Evolutionary conservation across 2,888 invertebrate species (phyloP).

Genomic region (Leucania comma): DNA sequence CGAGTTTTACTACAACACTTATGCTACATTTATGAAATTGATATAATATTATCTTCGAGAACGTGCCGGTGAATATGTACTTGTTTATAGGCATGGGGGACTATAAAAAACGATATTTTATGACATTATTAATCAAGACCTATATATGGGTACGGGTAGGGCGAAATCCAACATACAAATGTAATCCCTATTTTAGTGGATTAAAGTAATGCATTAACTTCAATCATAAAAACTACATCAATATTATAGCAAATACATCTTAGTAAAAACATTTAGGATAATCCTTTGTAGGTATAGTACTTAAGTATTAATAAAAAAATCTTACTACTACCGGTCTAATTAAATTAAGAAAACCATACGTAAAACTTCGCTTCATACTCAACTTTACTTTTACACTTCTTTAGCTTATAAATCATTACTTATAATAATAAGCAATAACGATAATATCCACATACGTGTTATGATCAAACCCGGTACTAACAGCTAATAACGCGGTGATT

Average conservation of each 20-base stretch:
- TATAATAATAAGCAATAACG: constrained; percentile 1
- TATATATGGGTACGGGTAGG: constrained; percentile 19
- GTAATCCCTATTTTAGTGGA: constrained; percentile 28
- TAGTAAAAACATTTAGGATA: constrained; percentile 21
- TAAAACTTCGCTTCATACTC: neutral
- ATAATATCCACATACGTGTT: constrained; percentile 22
- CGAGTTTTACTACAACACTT: constrained; percentile 63
- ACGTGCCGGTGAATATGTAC: constrained; percentile 59
- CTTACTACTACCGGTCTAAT: neutral
- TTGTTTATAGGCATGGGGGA: constrained; percentile 61
- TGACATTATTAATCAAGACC: constrained; percentile 61
- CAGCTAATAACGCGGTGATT: constrained; percentile 60
- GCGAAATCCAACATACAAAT: constrained; percentile 25
- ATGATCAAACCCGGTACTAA: constrained; percentile 38
- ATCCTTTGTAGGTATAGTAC: neutral
- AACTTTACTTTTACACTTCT: neutral
- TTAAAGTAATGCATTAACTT: constrained; percentile 21
- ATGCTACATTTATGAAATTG: constrained; percentile 64
- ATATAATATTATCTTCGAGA: constrained; percentile 60
- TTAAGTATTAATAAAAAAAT: constrained; percentile 3
- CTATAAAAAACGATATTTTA: constrained; percentile 59
- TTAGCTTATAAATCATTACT: neutral
- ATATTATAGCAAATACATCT: neutral
- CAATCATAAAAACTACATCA: constrained; percentile 14
- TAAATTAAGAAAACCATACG: neutral